A percentile compares a stretch with the other conserved stretches of the same genome.
Conservation (phyloP, 1,140 invertebrate genomes). For the Brachionus asplanchnoidis region DNA sequence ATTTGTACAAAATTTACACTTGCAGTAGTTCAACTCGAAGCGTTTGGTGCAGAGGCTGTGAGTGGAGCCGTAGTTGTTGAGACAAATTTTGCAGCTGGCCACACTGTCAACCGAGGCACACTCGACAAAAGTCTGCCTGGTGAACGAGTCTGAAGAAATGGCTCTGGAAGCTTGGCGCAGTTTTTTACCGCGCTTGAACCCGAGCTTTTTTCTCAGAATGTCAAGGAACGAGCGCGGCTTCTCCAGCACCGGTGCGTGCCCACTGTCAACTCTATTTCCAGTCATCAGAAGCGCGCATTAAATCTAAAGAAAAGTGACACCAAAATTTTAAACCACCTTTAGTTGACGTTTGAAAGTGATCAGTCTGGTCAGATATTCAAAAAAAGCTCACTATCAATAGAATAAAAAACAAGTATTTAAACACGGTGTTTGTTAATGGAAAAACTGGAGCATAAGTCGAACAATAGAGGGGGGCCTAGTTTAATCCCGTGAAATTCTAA, state of each 20-base stretch:
- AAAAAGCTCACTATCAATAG: neutral
- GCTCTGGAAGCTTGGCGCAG: neutral
- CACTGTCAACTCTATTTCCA: neutral
- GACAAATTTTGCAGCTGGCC: conserved; percentile 20
- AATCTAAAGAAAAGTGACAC: neutral
- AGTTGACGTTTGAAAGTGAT: neutral
- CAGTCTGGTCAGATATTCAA: conserved; percentile 6
- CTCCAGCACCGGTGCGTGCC: neutral
- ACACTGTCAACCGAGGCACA: neutral
- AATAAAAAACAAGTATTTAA: conserved; percentile 8
- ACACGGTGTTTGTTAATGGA: conserved; percentile 5
- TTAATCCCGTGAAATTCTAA: neutral
- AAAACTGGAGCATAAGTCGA: conserved; percentile 38
- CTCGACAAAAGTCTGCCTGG: neutral
- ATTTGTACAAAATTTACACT: conserved; percentile 42
- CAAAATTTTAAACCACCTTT: neutral
- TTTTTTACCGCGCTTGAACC: neutral
- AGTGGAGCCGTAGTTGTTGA: neutral
- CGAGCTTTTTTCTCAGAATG: neutral
- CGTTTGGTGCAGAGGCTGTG: neutral
- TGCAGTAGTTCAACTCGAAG: conserved; percentile 3
- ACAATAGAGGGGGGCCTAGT: conserved; percentile 12
- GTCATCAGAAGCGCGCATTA: neutral
- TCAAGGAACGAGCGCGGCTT: neutral
- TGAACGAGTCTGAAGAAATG: neutral